Evolutionary conservation across 2,888 invertebrate species (phyloP).

Genomic region (Melolontha melolontha): DNA sequence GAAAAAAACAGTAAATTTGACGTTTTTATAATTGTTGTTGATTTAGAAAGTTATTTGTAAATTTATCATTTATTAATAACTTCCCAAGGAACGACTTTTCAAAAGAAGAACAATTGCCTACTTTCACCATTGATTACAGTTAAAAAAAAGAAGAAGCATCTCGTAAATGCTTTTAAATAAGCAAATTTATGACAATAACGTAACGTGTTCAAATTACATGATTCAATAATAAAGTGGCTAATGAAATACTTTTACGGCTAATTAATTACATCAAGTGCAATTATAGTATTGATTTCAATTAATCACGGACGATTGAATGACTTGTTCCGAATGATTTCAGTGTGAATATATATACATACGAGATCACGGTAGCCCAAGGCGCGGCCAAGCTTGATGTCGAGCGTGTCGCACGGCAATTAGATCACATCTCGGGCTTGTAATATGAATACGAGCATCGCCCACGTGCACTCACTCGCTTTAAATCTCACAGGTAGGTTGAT

Average conservation of each 20-base stretch:
- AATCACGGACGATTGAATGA: constrained; percentile 15
- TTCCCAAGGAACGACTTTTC: too few species aligned
- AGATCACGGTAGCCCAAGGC: constrained; percentile 46
- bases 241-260: constrained; percentile 6
- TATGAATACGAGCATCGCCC: constrained; percentile 55
- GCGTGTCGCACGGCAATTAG: constrained; percentile 58
- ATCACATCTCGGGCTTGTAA: constrained; percentile 56
- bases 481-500: constrained; percentile 29
- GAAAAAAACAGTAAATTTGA: too few species aligned
- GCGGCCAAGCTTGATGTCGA: constrained; percentile 50
- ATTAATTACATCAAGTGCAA: constrained; percentile 27
- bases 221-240: neutral
- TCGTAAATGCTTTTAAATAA: too few species aligned
- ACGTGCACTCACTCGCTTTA: constrained; percentile 43
- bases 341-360: constrained; percentile 12
- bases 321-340: neutral
- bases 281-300: constrained; percentile 27
- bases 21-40: too few species aligned
- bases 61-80: too few species aligned
- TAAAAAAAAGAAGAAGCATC: too few species aligned
- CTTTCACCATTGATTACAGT: too few species aligned
- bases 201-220: constrained; percentile 3
- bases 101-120: too few species aligned
- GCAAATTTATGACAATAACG: neutral
- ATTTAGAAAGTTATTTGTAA: too few species aligned